Evolutionary conservation across 2,888 invertebrate genomes (phyloP).

Genomic region (Bugula neritina): DNA sequence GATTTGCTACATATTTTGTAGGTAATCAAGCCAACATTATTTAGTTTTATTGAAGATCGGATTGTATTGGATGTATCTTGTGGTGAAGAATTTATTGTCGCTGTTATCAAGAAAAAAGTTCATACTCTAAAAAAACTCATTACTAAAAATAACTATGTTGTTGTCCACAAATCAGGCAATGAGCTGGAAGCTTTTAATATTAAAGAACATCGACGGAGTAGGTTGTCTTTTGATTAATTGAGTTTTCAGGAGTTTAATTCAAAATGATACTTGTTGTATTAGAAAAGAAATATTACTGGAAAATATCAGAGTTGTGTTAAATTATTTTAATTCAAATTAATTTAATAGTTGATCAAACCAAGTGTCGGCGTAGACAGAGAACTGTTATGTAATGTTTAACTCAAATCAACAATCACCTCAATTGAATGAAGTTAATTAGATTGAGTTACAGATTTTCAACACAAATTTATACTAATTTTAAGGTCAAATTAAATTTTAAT

Average conservation of each 20-base stretch:
- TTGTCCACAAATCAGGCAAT: constrained; percentile 25
- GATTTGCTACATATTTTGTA: too few relatives aligned
- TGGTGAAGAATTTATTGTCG: constrained; percentile 45
- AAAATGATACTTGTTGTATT: neutral
- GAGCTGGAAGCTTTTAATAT: neutral
- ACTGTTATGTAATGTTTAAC: too few relatives aligned
- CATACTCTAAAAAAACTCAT: neutral
- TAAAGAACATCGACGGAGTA: neutral
- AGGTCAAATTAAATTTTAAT: too few relatives aligned
- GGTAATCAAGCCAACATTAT: constrained; percentile 33
- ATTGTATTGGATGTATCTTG: constrained; percentile 42
- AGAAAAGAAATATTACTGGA: too few relatives aligned
- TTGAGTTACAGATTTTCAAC: too few relatives aligned
- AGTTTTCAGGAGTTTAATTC: neutral
- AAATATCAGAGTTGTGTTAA: too few relatives aligned
- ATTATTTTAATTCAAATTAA: too few relatives aligned
- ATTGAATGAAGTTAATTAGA: too few relatives aligned
- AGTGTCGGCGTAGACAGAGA: too few relatives aligned
- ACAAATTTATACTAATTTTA: too few relatives aligned
- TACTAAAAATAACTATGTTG: constrained; percentile 17
- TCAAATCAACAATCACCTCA: too few relatives aligned
- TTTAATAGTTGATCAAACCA: too few relatives aligned
- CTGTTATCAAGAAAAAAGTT: constrained; percentile 38
- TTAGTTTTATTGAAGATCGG: constrained; percentile 38
- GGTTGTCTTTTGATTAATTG: neutral